Evolutionary conservation across 2,797 vertebrate genomes (phyloP).

Genomic region (Malacoraja senta): DNA sequence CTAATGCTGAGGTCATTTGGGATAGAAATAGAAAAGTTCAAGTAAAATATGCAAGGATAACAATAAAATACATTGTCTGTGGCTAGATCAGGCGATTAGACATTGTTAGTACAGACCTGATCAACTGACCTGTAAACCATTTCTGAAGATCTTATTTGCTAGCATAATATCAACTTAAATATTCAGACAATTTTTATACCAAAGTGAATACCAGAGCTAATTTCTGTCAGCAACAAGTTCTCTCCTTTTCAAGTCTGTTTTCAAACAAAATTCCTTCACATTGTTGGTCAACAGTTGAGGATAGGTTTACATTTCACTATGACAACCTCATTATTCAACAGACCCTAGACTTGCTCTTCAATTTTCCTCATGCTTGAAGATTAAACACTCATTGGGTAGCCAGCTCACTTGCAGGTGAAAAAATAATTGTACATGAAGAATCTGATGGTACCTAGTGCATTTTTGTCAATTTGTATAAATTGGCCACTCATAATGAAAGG

Average conservation of each 20-base stretch:
- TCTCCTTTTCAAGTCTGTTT: background rate
- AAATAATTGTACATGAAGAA: background rate
- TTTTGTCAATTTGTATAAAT: background rate
- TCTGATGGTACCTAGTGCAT: background rate
- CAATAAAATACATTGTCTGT: background rate
- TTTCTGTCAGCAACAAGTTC: background rate
- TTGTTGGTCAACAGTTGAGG: background rate
- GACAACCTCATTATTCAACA: background rate
- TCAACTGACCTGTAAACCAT: background rate
- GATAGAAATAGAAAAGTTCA: background rate
- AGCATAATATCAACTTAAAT: background rate
- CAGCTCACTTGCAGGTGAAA: background rate
- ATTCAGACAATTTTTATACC: background rate
- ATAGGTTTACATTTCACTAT: background rate
- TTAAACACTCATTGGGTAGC: background rate
- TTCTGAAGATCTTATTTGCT: background rate
- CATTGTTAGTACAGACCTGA: background rate
- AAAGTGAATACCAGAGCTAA: background rate
- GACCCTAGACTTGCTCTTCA: background rate
- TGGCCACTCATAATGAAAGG: background rate
- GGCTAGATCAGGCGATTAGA: background rate
- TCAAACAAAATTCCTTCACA: background rate
- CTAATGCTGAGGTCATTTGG: background rate
- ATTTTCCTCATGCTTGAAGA: background rate
- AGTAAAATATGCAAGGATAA: background rate